Evolutionary conservation across 2,113 vertebrate genomes (phyloP).

Genomic region (Notarius quadriscutis): DNA sequence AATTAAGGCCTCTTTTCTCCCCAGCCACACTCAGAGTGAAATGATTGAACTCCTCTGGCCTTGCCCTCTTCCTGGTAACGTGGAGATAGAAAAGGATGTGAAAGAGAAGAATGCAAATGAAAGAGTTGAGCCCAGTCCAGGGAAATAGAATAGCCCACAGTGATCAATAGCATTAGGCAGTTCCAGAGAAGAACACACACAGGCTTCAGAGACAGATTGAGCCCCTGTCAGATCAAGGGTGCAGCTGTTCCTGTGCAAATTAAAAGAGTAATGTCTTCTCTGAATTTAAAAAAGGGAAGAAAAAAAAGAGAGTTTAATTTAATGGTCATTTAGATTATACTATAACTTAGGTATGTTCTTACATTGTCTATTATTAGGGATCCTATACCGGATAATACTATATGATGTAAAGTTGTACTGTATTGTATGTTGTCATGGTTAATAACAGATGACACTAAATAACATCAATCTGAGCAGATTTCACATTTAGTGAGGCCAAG

Average conservation of each 20-base stretch:
- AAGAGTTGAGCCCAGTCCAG: slow-evolving; percentile 11
- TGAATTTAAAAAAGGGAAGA: slow-evolving; percentile 20
- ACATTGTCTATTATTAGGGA: not conserved
- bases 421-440: too few species aligned
- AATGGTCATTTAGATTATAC: not conserved
- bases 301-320: not conserved
- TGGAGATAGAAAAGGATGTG: slow-evolving; percentile 29
- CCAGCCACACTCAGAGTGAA: slow-evolving; percentile 69
- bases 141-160: slow-evolving; percentile 23
- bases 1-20: slow-evolving; percentile 74
- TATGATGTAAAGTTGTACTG: not conserved
- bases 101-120: slow-evolving; percentile 15
- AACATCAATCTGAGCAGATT: not conserved
- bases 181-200: slow-evolving; percentile 15
- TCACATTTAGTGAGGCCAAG: not conserved
- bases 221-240: not conserved
- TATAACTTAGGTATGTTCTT: not conserved
- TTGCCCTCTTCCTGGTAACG: slow-evolving; percentile 33
- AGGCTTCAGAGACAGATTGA: not conserved
- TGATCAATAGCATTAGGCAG: slow-evolving; percentile 34
- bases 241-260: slow-evolving; percentile 26
- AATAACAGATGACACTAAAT: not conserved
- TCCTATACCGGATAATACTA: not conserved
- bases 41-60: slow-evolving; percentile 65
- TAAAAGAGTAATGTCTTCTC: slow-evolving; percentile 1